phyloP scores from a whole-genome alignment of 1,140 invertebrate genomes.

The Drosophila albomicans region DNA sequence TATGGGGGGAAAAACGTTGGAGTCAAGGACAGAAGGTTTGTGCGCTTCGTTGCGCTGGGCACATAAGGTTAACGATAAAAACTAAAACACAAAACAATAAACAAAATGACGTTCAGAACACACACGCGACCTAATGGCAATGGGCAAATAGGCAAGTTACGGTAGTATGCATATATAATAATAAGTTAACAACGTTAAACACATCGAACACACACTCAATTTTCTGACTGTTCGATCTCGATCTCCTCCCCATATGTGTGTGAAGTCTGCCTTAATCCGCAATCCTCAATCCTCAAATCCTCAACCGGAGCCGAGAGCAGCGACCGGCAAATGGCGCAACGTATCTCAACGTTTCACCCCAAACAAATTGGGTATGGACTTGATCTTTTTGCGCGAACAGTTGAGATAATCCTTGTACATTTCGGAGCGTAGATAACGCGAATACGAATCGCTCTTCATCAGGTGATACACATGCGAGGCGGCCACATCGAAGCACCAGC shows the following conservation, averaged over 20 bases:
- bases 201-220: slow-evolving; percentile 18
- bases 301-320: slow-evolving; percentile 41
- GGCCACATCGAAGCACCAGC: slow-evolving; percentile 99
- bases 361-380: slow-evolving; percentile 84
- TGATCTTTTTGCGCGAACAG: slow-evolving; percentile 97
- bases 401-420: slow-evolving; percentile 99
- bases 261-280: not conserved
- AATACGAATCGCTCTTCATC: slow-evolving; percentile 99
- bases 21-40: not conserved
- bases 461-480: slow-evolving; percentile 98
- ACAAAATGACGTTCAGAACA: slow-evolving; percentile 51
- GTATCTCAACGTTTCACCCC: slow-evolving; percentile 84
- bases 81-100: slow-evolving; percentile 29
- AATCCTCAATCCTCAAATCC: not conserved
- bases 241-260: not conserved
- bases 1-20: not conserved
- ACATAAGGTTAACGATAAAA: slow-evolving; percentile 47
- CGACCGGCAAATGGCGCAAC: slow-evolving; percentile 53
- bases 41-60: slow-evolving; percentile 40
- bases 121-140: slow-evolving; percentile 69
- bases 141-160: slow-evolving; percentile 27
- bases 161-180: slow-evolving; percentile 23
- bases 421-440: slow-evolving; percentile 98
- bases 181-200: slow-evolving; percentile 62
- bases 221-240: not conserved